Percentiles rank a stretch among this genome's conserved stretches.
Conservation (phyloP, 2,113 vertebrate genomes). For the Chamaea fasciata region DNA sequence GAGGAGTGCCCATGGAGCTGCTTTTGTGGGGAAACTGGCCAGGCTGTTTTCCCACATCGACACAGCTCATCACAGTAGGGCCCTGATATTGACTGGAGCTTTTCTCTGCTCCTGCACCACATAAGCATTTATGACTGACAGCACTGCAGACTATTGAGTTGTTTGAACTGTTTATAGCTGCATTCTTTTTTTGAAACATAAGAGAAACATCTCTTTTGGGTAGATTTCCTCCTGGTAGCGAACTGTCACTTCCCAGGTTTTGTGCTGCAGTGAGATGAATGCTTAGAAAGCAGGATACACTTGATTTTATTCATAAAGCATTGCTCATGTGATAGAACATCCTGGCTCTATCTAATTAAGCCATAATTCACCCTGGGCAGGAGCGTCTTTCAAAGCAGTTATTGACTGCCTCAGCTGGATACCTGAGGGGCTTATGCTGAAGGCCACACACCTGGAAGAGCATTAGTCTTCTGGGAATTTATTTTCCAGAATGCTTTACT, state of each 20-base stretch:
- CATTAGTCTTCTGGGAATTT: neutral
- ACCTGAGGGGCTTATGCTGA: neutral
- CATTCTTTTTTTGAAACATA: neutral
- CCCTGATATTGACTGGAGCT: neutral
- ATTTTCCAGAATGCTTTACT: neutral
- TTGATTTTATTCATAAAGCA: conserved; percentile 39
- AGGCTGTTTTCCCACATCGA: neutral
- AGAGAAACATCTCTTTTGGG: neutral
- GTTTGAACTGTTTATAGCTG: neutral
- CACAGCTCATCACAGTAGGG: neutral
- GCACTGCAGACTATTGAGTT: neutral
- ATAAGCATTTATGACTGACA: conserved; percentile 13
- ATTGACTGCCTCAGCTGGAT: neutral
- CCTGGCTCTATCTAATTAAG: conserved; percentile 22
- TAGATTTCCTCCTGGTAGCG: neutral
- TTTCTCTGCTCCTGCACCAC: neutral
- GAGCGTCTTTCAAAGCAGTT: neutral
- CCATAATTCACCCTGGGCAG: neutral
- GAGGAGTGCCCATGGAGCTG: neutral
- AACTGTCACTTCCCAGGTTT: conserved; percentile 6
- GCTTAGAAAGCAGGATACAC: neutral
- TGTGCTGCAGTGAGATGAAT: neutral
- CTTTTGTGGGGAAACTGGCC: neutral
- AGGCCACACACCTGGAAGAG: neutral
- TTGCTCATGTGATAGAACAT: neutral